Base-by-base conservation (phyloP, 2,113 vertebrate genomes). In the Apistogramma diplotaenia region DNA sequence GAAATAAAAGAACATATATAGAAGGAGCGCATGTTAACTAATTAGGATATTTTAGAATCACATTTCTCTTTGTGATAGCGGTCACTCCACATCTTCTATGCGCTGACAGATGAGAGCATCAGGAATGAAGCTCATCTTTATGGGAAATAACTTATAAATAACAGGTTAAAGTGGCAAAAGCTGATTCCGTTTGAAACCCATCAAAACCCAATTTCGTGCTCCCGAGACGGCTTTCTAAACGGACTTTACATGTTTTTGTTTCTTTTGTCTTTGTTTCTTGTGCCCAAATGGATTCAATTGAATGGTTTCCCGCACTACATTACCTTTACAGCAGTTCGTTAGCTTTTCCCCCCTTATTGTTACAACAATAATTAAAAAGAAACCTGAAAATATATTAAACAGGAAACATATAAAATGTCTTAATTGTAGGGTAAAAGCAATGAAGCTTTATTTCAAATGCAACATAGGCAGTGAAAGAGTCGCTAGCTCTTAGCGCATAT, bases 401-500 rank as follows among this genome's bases (percentile, higher is more conserved):
- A 40, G 0, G 4, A 58, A 31, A 37, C 1, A 25, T 0, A n/a
- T 2, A 2, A 3, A 1, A 3, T 3, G 1, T 10, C 0, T 21
- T 12, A 54, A 70, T 73, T 23, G 21, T 56, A n/a, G 13, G 3
- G 46, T 40, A 37, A 58, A 10, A 53, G 4, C 15, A 60, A 62
- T 21, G 9, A 51, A 40, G 8, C 53, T 1, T 51, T 40, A 35
- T 46, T 49, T 79, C 2, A 81, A 71, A 51, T 9, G 1, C 55
- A 51, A 13, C 19, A 40, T 4, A 3, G 21, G 11, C 0, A 60
- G 4, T 53, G 1, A 58, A 37, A n/a, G 23, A 11, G 43, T 10
- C 1, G 73, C 70, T 75, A 78, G 43, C 58, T 12, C 1, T 70
- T 87, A 87, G 83, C 81, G 49, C 71, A 23, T 46, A 27, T 83